Evolutionary conservation across 2,888 invertebrate species (phyloP), one percentile per base, ranked within the genome.

Genomic region (Drosophila maculinotata): DNA sequence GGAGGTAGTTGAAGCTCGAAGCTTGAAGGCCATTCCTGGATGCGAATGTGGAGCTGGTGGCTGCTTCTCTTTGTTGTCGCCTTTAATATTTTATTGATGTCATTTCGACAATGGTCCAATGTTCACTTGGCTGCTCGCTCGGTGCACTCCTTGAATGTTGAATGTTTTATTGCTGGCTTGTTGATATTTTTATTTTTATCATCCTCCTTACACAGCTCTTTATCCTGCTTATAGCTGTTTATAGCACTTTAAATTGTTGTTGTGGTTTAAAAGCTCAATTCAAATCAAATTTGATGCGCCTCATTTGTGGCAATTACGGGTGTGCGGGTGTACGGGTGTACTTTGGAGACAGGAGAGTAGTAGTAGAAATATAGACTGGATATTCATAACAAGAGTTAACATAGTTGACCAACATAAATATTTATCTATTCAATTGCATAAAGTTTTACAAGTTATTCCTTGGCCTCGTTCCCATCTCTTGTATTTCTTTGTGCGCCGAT

Each of bases 41-140:
- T 49, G 39, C 58, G 53, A 66, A 45, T 68, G 65, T 47, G 54
- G 66, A n/a, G n/a, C n/a, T n/a, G n/a, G n/a, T n/a, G 5, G 35
- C 49, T 53, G 57, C 68, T 33, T 49, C 59, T 54, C 66, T 73
- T 70, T 71, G 58, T 69, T 81, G 69, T 64, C 58, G 65, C 66
- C 63, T 78, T 79, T 66, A 80, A 78, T 78, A 74, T 85, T 79
- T 79, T 78, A 86, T 86, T 80, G 76, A 80, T 79, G 86, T 79
- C 80, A 72, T 86, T 86, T 74, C 60, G 73, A 83, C 78, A 79
- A 83, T 73, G 45, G 64, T 77, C 54, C 65, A 69, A 60, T 69
- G 72, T 58, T 77, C 69, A 81, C 84, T 83, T 76, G 69, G 58
- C 51, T 69, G 70, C 74, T 60, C 54, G 49, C 28, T 45, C 25